Base-by-base conservation (phyloP, 2,113 vertebrate species). In the Tychaedon coryphoeus region DNA sequence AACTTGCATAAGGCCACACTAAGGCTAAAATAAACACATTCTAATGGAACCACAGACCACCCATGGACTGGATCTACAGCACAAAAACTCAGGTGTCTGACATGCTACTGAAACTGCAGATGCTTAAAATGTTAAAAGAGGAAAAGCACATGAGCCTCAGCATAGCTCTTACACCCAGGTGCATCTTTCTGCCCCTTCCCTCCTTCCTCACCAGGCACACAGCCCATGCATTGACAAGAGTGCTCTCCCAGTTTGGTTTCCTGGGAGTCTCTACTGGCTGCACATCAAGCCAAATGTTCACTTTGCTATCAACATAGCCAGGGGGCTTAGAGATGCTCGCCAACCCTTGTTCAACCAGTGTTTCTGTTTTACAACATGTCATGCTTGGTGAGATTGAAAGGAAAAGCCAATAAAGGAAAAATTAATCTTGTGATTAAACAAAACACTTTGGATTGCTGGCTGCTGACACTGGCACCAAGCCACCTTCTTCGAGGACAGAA, bases 401-500 rank as follows among this genome's bases (percentile, higher is more conserved):
- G 64, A 88, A 95, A 95, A 96, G 84, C 77, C 92, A 96, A 79
- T 81, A 95, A 94, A 90, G 82, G 86, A 93, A 96, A 95, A 97
- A 95, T 84, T 94, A 95, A 97, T 95, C 93, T 83, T 85, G 90
- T 79, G 91, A 97, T 96, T 94, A 94, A 94, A 83, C 64, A 70
- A 82, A 92, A 75, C 82, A 48, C 84, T 95, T 61, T 23, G 93
- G 47, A 60, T 87, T 77, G 77, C 64, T 95, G 94, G 90, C 95
- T 95, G 96, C 95, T 86, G 76, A 86, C 19, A 1, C 72, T 96
- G 97, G 96, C 97, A 84, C 26, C 3, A 4, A 19, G 86, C 91
- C 92, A 79, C 50, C 36, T 66, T 80, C 93, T 96, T 76, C 0
- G 6, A 95, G 61, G 88, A 91, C 75, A 84, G 78, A 89, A 88